Evolutionary conservation across 2,113 vertebrate species (phyloP).

Genomic region (Bubalus kerabau): DNA sequence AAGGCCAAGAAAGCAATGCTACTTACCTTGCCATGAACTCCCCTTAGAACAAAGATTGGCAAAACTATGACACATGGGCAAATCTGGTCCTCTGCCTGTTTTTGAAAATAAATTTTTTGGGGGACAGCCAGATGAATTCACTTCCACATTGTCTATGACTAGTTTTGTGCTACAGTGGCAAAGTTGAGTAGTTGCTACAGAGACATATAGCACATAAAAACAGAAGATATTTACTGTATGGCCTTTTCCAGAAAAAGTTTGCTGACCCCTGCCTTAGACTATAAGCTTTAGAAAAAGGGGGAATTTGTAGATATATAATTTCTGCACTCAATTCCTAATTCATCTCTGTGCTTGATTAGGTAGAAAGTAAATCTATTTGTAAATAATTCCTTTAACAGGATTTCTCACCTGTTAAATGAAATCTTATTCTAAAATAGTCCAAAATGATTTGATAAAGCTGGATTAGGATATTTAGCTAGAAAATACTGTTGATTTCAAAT

Average conservation of each 20-base stretch:
- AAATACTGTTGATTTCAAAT: neutral
- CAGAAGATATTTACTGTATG: neutral
- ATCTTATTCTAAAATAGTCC: neutral
- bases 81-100: neutral
- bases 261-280: neutral
- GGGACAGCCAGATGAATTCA: neutral
- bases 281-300: neutral
- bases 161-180: neutral
- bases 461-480: neutral
- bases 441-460: slow-evolving; percentile 17
- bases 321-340: neutral
- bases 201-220: neutral
- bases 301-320: neutral
- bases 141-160: neutral
- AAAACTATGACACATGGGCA: neutral
- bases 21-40: neutral
- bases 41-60: neutral
- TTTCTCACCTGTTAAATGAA: neutral
- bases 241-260: neutral
- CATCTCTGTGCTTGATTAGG: neutral
- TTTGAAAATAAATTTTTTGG: neutral
- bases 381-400: neutral
- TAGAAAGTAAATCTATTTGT: neutral
- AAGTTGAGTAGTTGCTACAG: neutral
- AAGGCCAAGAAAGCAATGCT: neutral